Conservation (phyloP, 2,888 invertebrate genomes). For the Cryptus viduatorius region DNA sequence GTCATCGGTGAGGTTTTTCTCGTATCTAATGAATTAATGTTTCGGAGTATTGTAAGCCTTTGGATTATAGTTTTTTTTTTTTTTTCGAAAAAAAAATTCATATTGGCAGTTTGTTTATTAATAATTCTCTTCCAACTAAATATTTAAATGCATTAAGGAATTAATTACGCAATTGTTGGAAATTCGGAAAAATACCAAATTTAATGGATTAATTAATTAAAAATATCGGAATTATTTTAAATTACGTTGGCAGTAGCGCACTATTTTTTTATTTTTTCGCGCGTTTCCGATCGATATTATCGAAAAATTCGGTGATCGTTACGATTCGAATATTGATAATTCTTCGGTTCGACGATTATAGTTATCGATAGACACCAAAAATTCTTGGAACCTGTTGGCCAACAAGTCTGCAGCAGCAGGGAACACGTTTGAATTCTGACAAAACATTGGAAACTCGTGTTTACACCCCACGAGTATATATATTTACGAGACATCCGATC, state of each 20-base stretch:
- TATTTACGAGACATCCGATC: constrained; percentile 78
- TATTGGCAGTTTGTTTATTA: no score
- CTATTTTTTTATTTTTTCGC: no score
- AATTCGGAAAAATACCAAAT: no score
- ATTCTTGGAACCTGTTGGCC: constrained; percentile 12
- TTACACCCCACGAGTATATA: constrained; percentile 80
- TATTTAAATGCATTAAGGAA: no score
- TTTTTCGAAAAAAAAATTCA: no score
- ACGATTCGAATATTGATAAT: background rate
- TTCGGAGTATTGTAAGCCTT: no score
- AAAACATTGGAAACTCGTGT: constrained; percentile 81
- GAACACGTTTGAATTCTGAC: constrained; percentile 43
- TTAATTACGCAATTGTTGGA: no score
- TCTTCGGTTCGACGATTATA: background rate
- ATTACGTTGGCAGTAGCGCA: no score
- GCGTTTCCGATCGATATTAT: background rate
- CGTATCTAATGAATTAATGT: background rate
- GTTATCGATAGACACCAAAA: constrained; percentile 11
- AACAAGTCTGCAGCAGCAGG: constrained; percentile 20
- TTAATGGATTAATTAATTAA: no score
- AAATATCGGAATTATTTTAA: no score
- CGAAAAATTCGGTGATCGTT: background rate
- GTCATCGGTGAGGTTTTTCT: constrained; percentile 17
- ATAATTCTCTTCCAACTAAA: no score
- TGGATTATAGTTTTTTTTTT: no score